Base-by-base conservation (phyloP, 2,888 invertebrate genomes). In the Phengaris alcon region DNA sequence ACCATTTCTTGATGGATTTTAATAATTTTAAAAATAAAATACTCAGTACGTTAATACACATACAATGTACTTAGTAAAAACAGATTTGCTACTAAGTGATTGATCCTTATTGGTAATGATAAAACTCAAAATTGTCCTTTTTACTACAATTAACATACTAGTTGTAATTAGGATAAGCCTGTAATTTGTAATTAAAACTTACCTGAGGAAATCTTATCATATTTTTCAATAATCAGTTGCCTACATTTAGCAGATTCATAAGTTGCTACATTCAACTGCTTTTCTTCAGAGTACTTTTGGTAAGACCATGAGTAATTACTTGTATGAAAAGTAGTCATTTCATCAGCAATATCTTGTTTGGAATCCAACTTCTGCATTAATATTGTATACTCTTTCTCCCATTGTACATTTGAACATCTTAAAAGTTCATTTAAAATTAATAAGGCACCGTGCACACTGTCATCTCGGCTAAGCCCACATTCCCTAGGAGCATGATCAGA, bases 381-480 rank as follows among this genome's bases (percentile, higher is more conserved):
- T 10, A 93, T 93, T 79, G 96, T 96, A 83, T 97, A 97, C 80
- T 95, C 96, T 70, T 95, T 94, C 84, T 98, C 98, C 97, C 98
- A 98, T 55, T 95, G 94, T 0, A 97, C 95, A 89, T 99, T 98
- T 70, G 98, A 97, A 86, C 97, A 97, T 73, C 99, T 95, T 44
- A 99, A 93, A 0, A 99, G 94, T 90, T 99, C 99, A 90, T 99
- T 99, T 46, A 99, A 94, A 73, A 99, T 97, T 72, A 99, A 94
- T 10, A 99, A 93, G 1, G 97, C 97, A 46, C 98, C 98, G 85
- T 99, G 99, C 52, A 97, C 96, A 87, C 97, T 95, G 85, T 99
- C 99, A 85, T 99, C 99, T 79, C 96, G 95, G 35, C 95, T 96
- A 73, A 96, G 95, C 78, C 96, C 96, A 85, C 96, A 95, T 82